Conservation (phyloP, 64 coral and sea anemone species). For the Montipora foliosa region DNA sequence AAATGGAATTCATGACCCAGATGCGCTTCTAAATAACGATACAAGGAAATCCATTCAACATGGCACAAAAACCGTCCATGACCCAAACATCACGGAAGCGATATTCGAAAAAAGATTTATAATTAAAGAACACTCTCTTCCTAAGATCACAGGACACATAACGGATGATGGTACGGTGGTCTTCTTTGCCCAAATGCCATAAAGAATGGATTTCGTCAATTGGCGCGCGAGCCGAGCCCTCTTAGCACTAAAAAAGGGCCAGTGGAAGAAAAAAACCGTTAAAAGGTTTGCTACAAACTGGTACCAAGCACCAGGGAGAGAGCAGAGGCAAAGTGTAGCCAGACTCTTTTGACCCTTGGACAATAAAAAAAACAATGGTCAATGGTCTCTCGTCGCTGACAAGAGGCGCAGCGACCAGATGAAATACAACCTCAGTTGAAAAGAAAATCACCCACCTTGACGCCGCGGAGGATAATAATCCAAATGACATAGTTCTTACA, state of each 20-base stretch:
- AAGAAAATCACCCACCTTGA: not conserved
- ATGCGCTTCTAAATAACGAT: not conserved
- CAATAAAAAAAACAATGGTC: not conserved
- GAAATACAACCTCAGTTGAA: not conserved
- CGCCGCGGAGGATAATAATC: not conserved
- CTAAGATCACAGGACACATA: not conserved
- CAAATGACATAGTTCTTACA: not conserved
- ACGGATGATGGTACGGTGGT: not conserved
- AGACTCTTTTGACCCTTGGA: not conserved
- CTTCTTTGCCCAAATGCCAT: not conserved
- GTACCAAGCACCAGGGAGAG: not conserved
- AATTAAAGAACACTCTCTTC: not conserved
- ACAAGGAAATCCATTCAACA: not conserved
- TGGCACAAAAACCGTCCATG: not conserved
- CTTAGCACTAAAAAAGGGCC: not conserved
- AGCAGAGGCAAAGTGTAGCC: not conserved
- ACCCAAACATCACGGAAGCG: not conserved
- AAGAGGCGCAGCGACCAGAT: not conserved
- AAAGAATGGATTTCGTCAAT: not conserved
- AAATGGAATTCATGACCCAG: not conserved
- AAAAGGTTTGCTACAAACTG: not conserved
- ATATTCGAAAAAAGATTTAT: not conserved
- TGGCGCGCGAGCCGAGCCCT: not conserved
- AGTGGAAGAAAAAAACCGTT: not conserved
- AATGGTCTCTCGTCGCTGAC: not conserved